Base-by-base conservation (phyloP, 2,113 vertebrate species). In the Atractosteus spatula region DNA sequence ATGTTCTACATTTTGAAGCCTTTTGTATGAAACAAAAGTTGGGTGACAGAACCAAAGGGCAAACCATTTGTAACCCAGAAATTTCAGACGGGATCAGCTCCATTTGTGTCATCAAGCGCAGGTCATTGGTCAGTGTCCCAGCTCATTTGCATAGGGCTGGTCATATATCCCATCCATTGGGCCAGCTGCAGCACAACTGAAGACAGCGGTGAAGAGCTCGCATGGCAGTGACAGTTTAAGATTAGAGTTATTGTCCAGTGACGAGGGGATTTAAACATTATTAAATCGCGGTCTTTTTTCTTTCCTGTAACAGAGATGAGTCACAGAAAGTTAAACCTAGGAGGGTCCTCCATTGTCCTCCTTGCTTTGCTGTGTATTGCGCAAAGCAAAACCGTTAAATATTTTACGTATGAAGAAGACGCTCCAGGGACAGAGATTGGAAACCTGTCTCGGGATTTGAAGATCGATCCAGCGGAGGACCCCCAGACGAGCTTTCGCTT, bases 401-500 rank as follows among this genome's bases (percentile, higher is more conserved):
- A 93, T 76, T 61, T 85, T 74, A 89, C 79, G 3, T 87, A 86
- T 41, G 89, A 91, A 67, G 86, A 90, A 62, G 84, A 89, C 3
- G 73, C 79, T 0, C 78, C 84, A 0, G 86, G 88, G 8, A 90
- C 87, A 0, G 70, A 91, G 57, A 87, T 89, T 0, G 83, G 87
- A 16, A 86, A 90, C 71, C 73, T 91, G 54, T 86, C 85, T 3
- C 71, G 76, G 56, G 84, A 89, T 54, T n/a, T 88, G 8, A 80
- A 81, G 74, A 85, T 91, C n/a, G 82, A 88, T 59, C 87, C 78
- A 1, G 75, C 76, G 3, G 77, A 86, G 8, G 75, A 87, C 68
- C 78, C 75, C 0, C 81, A 82, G 47, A 85, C 82, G 0, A 84
- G 84, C 0, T 93, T 92, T 66, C 71, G 68, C 55, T 84, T 86